Percentiles rank a stretch among this genome's conserved stretches.
These are phyloP conservation scores for Hypothenemus hampei DNA, from an alignment of 1,140 invertebrate species.

Conservation along the genomic window DNA sequence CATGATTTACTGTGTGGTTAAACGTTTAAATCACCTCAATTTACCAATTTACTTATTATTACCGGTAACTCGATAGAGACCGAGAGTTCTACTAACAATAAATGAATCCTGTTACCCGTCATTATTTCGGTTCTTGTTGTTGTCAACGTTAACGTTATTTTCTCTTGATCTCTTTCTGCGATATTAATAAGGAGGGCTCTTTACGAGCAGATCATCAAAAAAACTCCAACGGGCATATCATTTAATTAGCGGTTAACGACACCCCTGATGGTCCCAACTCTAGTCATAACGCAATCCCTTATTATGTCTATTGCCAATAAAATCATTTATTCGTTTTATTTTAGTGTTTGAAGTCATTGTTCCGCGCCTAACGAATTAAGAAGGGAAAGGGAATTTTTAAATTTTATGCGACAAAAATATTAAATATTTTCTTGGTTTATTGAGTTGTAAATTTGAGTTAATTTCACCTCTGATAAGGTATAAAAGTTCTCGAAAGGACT, in stretches of 20 bases:
- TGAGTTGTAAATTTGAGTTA: no score
- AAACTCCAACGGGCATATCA: conserved; percentile 36
- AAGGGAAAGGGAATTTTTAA: conserved; percentile 10
- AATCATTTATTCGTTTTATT: conserved; percentile 37
- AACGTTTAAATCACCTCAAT: conserved; percentile 18
- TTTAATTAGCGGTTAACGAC: conserved; percentile 41
- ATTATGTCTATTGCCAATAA: conserved; percentile 35
- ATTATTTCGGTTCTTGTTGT: no score
- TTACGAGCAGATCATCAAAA: conserved; percentile 6
- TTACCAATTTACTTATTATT: conserved; percentile 10
- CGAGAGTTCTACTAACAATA: conserved; percentile 12
- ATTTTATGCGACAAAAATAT: conserved; percentile 13
- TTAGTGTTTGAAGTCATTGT: conserved; percentile 8
- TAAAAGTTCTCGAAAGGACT: conserved; percentile 1
- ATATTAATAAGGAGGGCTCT: neutral
- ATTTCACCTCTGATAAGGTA: neutral
- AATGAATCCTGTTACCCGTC: no score
- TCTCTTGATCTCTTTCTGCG: no score
- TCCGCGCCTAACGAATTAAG: conserved; percentile 5
- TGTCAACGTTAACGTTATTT: no score
- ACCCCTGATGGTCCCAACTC: conserved; percentile 31
- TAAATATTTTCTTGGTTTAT: conserved; percentile 5
- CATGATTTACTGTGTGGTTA: conserved; percentile 17
- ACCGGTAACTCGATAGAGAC: neutral
- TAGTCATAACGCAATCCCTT: conserved; percentile 25